These are phyloP conservation scores for Alethe diademata DNA, from an alignment of 2,113 vertebrate species.

Conservation along the genomic window DNA sequence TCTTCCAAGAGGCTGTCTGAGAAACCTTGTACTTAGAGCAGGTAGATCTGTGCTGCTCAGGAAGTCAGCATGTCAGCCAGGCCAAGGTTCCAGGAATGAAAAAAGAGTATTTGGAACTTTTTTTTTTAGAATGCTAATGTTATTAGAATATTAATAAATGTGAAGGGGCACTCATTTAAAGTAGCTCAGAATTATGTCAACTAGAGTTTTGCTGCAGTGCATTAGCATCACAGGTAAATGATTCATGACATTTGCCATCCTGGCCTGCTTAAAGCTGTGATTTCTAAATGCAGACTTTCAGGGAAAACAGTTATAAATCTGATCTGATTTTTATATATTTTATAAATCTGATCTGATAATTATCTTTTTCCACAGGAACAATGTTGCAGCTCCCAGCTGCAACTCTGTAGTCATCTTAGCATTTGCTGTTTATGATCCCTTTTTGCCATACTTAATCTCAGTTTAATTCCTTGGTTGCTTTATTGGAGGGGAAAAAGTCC, in stretches of 20 bases:
- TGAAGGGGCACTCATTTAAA: background rate
- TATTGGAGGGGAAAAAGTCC: background rate
- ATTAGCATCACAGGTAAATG: background rate
- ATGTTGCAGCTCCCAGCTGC: background rate
- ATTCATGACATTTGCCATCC: background rate
- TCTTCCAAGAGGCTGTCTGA: background rate
- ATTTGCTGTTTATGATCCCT: background rate
- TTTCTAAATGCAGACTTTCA: background rate
- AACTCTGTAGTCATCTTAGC: background rate
- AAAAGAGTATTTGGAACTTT: background rate
- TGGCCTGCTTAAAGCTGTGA: background rate
- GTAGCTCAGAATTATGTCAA: background rate
- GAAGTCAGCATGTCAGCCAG: background rate
- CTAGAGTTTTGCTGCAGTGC: background rate
- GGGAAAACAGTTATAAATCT: background rate
- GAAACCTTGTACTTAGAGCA: background rate
- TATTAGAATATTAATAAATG: background rate
- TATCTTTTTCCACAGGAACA: background rate
- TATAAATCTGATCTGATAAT: background rate
- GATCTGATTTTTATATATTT: background rate
- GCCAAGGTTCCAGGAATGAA: background rate
- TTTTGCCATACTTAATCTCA: background rate
- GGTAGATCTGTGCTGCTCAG: background rate
- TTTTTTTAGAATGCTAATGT: background rate
- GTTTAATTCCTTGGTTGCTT: background rate